Percentiles rank a stretch among this genome's conserved stretches.
These are phyloP conservation scores for Mythimna lalbum DNA, from an alignment of 2,888 invertebrate genomes.

Conservation along the genomic window DNA sequence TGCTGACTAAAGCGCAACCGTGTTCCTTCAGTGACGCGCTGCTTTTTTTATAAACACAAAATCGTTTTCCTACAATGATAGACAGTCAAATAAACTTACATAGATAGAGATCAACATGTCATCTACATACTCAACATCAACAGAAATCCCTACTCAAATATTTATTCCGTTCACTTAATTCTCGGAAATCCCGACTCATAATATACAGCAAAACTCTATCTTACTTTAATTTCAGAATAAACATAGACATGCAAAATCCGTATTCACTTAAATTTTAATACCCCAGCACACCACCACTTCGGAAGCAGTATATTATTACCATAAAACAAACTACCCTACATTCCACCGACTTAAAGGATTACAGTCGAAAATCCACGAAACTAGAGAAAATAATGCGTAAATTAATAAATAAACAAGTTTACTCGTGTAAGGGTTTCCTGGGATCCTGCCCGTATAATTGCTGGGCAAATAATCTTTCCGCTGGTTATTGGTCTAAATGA, in stretches of 20 bases:
- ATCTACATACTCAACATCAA: background rate
- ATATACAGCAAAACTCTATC: conserved; percentile 11
- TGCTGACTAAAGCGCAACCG: no score
- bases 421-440: conserved; percentile 41
- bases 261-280: conserved; percentile 58
- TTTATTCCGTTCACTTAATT: background rate
- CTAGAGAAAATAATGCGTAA: conserved; percentile 63
- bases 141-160: conserved; percentile 5
- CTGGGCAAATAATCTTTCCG: conserved; percentile 75
- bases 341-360: conserved; percentile 59
- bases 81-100: background rate
- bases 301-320: conserved; percentile 50
- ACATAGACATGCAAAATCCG: conserved; percentile 33
- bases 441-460: conserved; percentile 65
- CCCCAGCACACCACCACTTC: conserved; percentile 23
- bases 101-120: background rate
- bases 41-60: no score
- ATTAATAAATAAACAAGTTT: conserved; percentile 65
- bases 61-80: background rate
- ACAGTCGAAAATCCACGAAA: conserved; percentile 56
- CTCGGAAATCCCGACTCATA: conserved; percentile 9
- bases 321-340: conserved; percentile 58
- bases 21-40: no score
- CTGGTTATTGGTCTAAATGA: conserved; percentile 73
- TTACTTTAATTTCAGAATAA: conserved; percentile 30